These are phyloP conservation scores for Ramphastos sulfuratus DNA, from an alignment of 2,113 vertebrate species.

Conservation along the genomic window DNA sequence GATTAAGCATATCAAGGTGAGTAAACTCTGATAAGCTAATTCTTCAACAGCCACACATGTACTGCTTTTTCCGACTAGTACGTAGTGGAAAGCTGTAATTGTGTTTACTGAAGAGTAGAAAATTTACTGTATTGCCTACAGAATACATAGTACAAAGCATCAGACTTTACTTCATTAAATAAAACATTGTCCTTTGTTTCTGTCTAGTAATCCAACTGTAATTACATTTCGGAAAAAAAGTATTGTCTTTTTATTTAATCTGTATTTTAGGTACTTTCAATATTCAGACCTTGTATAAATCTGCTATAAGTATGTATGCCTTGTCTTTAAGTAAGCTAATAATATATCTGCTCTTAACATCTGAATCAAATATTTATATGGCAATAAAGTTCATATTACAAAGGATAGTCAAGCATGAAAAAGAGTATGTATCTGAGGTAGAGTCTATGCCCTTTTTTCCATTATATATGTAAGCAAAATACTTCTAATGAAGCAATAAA, in stretches of 20 bases:
- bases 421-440: background rate
- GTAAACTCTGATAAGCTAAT: background rate
- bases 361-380: constrained; percentile 12
- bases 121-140: background rate
- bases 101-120: background rate
- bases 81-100: background rate
- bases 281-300: background rate
- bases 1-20: background rate
- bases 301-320: background rate
- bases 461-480: background rate
- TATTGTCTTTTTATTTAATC: background rate
- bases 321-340: background rate
- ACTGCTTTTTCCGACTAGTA: background rate
- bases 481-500: constrained; percentile 9
- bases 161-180: background rate
- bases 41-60: background rate
- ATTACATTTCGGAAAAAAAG: background rate
- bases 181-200: background rate
- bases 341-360: background rate
- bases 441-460: background rate
- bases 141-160: background rate
- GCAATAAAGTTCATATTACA: background rate
- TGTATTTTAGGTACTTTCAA: background rate
- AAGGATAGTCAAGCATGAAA: background rate
- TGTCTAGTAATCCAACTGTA: background rate